Conservation (phyloP, 2,113 vertebrate species). For the Calcarius ornatus region DNA sequence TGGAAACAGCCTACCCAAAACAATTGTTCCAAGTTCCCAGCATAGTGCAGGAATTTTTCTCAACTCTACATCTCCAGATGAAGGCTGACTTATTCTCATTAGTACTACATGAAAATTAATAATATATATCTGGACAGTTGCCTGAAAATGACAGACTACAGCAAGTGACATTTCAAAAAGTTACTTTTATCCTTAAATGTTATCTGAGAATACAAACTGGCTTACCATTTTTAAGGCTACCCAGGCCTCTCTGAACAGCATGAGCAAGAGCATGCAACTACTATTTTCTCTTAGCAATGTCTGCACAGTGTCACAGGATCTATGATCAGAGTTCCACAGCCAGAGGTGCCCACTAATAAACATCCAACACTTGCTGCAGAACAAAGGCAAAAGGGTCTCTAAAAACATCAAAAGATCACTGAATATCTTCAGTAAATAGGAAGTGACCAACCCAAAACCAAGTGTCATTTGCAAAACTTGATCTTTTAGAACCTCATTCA, state of each 20-base stretch:
- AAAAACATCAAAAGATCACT: neutral
- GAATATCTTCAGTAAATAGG: neutral
- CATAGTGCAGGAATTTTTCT: neutral
- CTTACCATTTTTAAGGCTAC: neutral
- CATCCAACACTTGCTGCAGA: neutral
- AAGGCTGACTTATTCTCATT: neutral
- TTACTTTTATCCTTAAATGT: neutral
- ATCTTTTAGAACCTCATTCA: neutral
- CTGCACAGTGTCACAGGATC: neutral
- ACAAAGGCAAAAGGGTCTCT: neutral
- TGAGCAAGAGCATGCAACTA: neutral
- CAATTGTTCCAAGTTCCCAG: neutral
- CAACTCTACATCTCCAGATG: too few species aligned
- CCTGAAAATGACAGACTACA: neutral
- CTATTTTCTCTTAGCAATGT: neutral
- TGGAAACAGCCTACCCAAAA: neutral
- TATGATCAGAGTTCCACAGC: rapidly evolving
- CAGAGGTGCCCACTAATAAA: rapidly evolving
- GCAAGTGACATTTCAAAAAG: neutral
- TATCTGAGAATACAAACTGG: neutral
- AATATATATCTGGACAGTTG: neutral
- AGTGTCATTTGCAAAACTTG: neutral
- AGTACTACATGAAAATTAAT: neutral
- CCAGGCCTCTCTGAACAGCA: neutral
- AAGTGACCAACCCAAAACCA: neutral